Evolutionary conservation across 2,888 invertebrate species (phyloP).

Genomic region (Epicampocera succincta): DNA sequence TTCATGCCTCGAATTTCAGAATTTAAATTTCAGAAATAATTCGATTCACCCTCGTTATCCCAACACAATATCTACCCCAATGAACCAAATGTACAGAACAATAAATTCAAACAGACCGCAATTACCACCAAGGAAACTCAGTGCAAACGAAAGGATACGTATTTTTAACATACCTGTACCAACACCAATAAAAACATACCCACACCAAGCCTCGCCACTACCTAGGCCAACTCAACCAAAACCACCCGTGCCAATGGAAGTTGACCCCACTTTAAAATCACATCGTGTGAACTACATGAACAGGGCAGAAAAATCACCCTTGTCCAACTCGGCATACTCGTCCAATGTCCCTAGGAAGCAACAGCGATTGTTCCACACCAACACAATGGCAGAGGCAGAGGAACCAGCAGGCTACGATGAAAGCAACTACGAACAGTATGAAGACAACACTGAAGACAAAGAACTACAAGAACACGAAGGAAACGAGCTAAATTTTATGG

Average conservation of each 20-base stretch:
- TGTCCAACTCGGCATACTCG: too few relatives aligned
- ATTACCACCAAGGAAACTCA: conserved; percentile 8
- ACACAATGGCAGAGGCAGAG: too few relatives aligned
- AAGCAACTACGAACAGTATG: conserved; percentile 11
- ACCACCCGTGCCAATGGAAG: too few relatives aligned
- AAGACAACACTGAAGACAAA: background rate
- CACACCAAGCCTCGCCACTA: too few relatives aligned
- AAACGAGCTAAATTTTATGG: conserved; percentile 65
- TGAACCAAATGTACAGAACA: conserved; percentile 18
- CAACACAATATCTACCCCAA: background rate
- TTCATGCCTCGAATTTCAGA: conserved; percentile 12
- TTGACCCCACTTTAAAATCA: too few relatives aligned
- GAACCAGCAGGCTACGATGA: conserved; percentile 1
- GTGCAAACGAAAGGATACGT: background rate
- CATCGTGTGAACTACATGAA: too few relatives aligned
- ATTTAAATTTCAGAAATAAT: conserved; percentile 15
- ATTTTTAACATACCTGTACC: background rate
- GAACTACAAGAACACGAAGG: background rate
- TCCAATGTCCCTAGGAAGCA: too few relatives aligned
- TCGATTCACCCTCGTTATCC: conserved; percentile 2
- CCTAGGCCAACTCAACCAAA: too few relatives aligned
- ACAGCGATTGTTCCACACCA: too few relatives aligned
- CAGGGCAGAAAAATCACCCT: too few relatives aligned
- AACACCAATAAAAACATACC: conserved; percentile 9
- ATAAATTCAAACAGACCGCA: background rate